phyloP scores from a whole-genome alignment of 2,797 vertebrate genomes.

The Chaunax sp. region DNA sequence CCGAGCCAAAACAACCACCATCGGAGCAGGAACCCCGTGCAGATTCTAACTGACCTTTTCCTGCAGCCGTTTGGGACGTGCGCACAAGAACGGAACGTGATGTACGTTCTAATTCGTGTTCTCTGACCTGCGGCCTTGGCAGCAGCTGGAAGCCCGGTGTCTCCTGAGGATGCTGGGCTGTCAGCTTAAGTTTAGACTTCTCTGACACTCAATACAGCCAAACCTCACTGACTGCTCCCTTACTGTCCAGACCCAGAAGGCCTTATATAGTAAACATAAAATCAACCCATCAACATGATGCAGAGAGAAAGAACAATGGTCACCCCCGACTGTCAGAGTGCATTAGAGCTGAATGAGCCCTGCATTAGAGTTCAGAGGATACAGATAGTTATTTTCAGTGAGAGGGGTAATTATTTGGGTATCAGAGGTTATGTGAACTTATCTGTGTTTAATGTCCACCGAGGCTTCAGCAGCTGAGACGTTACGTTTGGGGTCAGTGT shows the following conservation, averaged over 20 bases:
- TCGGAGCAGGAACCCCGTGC: slow-evolving; percentile 49
- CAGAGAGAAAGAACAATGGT: slow-evolving; percentile 30
- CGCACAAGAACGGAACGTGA: slow-evolving; percentile 39
- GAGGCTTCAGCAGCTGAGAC: slow-evolving; percentile 10
- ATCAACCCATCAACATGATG: slow-evolving; percentile 63
- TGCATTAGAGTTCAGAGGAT: slow-evolving; percentile 29
- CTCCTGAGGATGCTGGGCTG: slow-evolving; percentile 66
- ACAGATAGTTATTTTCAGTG: slow-evolving; percentile 50
- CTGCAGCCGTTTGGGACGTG: slow-evolving; percentile 38
- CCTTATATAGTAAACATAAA: slow-evolving; percentile 53
- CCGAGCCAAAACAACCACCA: slow-evolving; percentile 64
- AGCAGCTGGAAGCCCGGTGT: slow-evolving; percentile 63
- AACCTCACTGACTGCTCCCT: slow-evolving; percentile 51
- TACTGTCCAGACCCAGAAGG: slow-evolving; percentile 32
- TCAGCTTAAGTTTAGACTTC: slow-evolving; percentile 66
- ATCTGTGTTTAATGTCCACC: slow-evolving; percentile 32
- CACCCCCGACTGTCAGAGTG: slow-evolving; percentile 36
- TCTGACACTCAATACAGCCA: slow-evolving; percentile 68
- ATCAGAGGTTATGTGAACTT: slow-evolving; percentile 63
- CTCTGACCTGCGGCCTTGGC: slow-evolving; percentile 65
- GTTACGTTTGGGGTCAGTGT: slow-evolving; percentile 1
- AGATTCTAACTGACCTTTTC: slow-evolving; percentile 53
- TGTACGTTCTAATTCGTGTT: slow-evolving; percentile 43
- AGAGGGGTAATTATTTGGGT: slow-evolving; percentile 41
- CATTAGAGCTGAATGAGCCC: slow-evolving; percentile 37